Evolutionary conservation across 2,888 invertebrate species (phyloP).

Genomic region (Nematopogon swammerdamellus): DNA sequence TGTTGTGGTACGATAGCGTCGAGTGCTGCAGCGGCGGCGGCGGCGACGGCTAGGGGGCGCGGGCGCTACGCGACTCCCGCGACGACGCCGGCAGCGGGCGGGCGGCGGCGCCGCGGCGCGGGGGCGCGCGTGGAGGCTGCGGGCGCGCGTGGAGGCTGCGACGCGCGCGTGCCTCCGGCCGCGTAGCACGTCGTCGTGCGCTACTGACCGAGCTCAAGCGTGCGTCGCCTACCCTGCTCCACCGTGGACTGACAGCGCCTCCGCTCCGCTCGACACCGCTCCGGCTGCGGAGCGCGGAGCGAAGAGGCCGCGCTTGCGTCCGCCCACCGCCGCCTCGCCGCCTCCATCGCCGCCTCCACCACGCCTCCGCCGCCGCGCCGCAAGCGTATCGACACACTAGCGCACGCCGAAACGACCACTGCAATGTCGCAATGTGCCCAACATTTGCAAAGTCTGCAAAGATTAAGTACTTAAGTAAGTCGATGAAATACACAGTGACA

Average conservation of each 20-base stretch:
- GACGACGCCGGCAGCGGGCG: slow-evolving; percentile 22
- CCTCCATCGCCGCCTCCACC: slow-evolving; percentile 9
- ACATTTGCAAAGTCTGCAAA: too few species aligned
- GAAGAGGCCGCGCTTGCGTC: slow-evolving; percentile 16
- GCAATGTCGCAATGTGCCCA: slow-evolving; percentile 23
- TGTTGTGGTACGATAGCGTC: slow-evolving; percentile 7
- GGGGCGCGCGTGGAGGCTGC: slow-evolving; percentile 37
- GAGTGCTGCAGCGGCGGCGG: slow-evolving; percentile 14
- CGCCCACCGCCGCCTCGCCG: slow-evolving; percentile 16
- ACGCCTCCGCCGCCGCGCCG: slow-evolving; percentile 18
- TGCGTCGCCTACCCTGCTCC: slow-evolving; percentile 32
- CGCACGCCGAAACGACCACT: slow-evolving; percentile 39
- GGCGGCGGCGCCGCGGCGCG: slow-evolving; percentile 27
- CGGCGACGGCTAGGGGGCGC: slow-evolving; percentile 4
- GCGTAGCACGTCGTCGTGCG: too few species aligned
- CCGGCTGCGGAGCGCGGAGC: too few species aligned
- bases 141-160: slow-evolving; percentile 36
- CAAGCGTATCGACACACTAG: slow-evolving; percentile 47
- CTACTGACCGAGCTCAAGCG: slow-evolving; percentile 28
- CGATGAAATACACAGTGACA: too few species aligned
- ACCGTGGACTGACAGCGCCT: slow-evolving; percentile 30
- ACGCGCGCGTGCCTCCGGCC: slow-evolving; percentile 34
- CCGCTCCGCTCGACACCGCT: slow-evolving; percentile 14
- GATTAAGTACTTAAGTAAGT: too few species aligned
- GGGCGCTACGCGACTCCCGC: background rate